Conservation (phyloP, 2,888 invertebrate genomes). For the Hyalella azteca region DNA sequence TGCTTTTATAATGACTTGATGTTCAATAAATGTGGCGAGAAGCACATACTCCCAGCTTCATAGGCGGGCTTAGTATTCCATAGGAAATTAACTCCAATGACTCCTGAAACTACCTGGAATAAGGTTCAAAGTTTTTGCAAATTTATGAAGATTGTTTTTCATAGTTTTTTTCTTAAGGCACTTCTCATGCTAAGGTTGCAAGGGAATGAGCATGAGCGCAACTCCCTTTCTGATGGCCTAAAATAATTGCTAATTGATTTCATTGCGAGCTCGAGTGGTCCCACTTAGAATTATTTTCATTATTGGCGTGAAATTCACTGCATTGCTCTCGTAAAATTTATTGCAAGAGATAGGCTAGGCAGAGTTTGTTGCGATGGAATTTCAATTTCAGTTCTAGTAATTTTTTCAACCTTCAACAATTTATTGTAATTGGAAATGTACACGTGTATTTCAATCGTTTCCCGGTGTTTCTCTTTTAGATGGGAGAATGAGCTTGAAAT, state of each 20-base stretch:
- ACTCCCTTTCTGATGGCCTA: neutral
- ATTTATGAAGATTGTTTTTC: constrained; percentile 35
- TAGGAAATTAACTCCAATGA: constrained; percentile 30
- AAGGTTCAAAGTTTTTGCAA: neutral
- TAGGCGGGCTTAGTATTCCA: neutral
- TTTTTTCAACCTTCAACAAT: too few species aligned
- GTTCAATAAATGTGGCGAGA: neutral
- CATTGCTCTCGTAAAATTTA: too few species aligned
- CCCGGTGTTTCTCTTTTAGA: too few species aligned
- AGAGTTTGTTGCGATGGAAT: too few species aligned
- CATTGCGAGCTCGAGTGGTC: too few species aligned
- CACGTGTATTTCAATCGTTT: too few species aligned
- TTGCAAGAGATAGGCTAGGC: too few species aligned
- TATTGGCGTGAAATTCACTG: too few species aligned
- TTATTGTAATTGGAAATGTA: too few species aligned
- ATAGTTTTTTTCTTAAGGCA: neutral
- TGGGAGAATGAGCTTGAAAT: too few species aligned
- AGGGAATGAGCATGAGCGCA: neutral
- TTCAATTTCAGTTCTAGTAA: too few species aligned
- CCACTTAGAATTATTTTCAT: too few species aligned
- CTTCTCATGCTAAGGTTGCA: neutral
- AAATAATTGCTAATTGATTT: constrained; percentile 11
- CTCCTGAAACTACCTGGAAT: neutral
- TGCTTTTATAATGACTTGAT: constrained; percentile 24
- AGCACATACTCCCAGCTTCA: neutral